Base-by-base conservation (phyloP, 2,113 vertebrate genomes). In the Thymallus thymallus region DNA sequence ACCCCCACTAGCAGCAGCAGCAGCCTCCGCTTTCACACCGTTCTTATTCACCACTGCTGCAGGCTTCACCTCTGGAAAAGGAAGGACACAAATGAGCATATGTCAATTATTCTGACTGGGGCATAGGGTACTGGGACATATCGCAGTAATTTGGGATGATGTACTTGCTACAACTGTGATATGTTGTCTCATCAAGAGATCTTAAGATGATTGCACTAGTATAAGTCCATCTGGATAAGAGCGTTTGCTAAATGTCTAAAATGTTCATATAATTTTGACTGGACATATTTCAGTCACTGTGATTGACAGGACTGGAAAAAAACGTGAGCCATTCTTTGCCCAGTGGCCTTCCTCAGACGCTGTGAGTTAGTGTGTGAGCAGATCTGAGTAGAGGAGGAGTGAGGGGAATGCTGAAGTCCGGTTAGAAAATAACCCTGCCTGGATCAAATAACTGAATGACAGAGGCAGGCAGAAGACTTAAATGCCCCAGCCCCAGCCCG, bases 21-120 rank as follows among this genome's bases (percentile, higher is more conserved):
- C 65, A 22, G 16, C 90, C 76, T 94, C 94, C 0, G 76, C 45
- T 87, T 92, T 96, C 87, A 83, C 95, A 13, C 94, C 95, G 67
- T 95, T 97, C 86, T 93, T 98, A 74, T 85, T 85, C 73, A 93
- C 93, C 73, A 93, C 93, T 73, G 88, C 87, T 0, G 69, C 67
- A 0, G 72, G n/a, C 65, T 88, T 91, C 30, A 74, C 74, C 66
- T 94, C 93, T 93, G 77, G 41, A 22, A 71, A 81, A 14, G 61
- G 3, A 76, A 51, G 32, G 1, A 76, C 5, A 80, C 48, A 72
- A 72, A 14, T 6, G 9, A 64, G 20, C n/a, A 60, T 60, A 22
- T 13, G 20, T 22, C 9, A 60, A 60, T 60, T 18, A 51, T 51
- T 5, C 12, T 51, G 14, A 51, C 48, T 14, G 48, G 48, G 48